Percentiles rank a stretch among this genome's conserved stretches.
Evolutionary conservation across 92 coral and sea anemone species (phyloP).

Genomic region (Metridium senile): DNA sequence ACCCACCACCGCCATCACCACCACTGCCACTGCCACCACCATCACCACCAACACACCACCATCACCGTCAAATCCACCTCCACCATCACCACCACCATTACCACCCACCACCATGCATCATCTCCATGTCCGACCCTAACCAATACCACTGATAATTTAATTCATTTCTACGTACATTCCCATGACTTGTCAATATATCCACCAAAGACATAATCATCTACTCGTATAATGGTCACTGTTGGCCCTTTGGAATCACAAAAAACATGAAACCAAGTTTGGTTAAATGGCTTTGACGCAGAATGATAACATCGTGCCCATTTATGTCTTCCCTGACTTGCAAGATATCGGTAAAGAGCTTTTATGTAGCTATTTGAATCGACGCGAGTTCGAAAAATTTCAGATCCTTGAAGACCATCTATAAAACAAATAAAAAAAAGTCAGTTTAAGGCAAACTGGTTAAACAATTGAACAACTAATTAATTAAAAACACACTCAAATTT

Average conservation of each 20-base stretch:
- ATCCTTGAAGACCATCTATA: conserved; percentile 8
- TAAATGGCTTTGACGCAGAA: not conserved
- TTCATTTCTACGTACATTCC: conserved; percentile 7
- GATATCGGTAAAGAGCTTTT: not conserved
- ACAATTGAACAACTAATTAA: not conserved
- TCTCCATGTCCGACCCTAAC: too few relatives aligned
- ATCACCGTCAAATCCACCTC: not conserved
- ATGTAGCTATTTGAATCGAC: not conserved
- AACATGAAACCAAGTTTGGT: not conserved
- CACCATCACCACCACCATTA: not conserved
- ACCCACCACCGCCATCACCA: not conserved
- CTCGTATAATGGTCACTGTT: conserved; percentile 23
- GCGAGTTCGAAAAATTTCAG: not conserved
- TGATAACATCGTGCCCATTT: conserved; percentile 16
- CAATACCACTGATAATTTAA: not conserved
- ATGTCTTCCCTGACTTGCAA: not conserved
- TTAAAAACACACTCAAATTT: not conserved
- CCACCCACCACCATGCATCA: too few relatives aligned
- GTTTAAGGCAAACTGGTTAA: not conserved
- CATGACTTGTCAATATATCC: conserved; percentile 31
- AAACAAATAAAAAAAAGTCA: not conserved
- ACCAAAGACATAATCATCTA: conserved; percentile 9
- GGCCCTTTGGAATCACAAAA: conserved; percentile 25
- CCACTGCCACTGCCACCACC: not conserved
- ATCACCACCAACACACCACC: not conserved